Base-by-base conservation (phyloP, 2,888 invertebrate genomes). In the Andrena chrysosceles region DNA sequence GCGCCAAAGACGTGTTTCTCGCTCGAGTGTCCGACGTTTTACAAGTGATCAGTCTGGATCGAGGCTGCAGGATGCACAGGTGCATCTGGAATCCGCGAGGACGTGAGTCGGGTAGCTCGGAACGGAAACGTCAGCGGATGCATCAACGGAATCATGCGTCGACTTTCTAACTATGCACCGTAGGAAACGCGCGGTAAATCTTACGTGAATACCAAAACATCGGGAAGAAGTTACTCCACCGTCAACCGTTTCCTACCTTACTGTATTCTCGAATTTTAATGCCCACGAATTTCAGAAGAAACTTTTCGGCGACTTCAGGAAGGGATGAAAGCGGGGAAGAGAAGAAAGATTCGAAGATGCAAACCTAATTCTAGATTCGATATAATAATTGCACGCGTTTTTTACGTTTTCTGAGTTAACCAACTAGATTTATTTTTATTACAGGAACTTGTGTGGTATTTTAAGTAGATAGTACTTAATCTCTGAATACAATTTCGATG, bases 51-150 rank as follows among this genome's bases (percentile, higher is more conserved):
- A 52, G 67, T 49, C 35, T 1, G 42, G 48, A 72, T 76, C 67
- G 60, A 52, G 35, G 42, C 20, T 64, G 33, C 6, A 52, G 54
- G 54, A n/a, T 26, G 26, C 31, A 54, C 73, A 70, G 71, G 82
- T 66, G 73, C 54, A 66, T 59, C 64, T n/a, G 52, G 23, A 48
- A 62, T 64, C 54, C 31, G 35, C 62, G 72, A 68, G 59, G 72
- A 76, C 59, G 77, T 48, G 67, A 52, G 49, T 31, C 23, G 67
- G 33, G 59, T 64, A 70, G 26, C 42, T 52, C 69, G n/a, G 52
- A 74, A 60, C 80, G 77, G 83, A 73, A 70, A 77, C 68, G 83
- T 66, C 72, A 73, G 66, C 83, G 83, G 82, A 77, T 73, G 68
- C 67, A 31, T 67, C 62, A 81, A 63, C 69, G 81, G 70, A 76